These are phyloP conservation scores for Conus betulinus DNA, from an alignment of 1,140 invertebrate species.

Conservation along the genomic window DNA sequence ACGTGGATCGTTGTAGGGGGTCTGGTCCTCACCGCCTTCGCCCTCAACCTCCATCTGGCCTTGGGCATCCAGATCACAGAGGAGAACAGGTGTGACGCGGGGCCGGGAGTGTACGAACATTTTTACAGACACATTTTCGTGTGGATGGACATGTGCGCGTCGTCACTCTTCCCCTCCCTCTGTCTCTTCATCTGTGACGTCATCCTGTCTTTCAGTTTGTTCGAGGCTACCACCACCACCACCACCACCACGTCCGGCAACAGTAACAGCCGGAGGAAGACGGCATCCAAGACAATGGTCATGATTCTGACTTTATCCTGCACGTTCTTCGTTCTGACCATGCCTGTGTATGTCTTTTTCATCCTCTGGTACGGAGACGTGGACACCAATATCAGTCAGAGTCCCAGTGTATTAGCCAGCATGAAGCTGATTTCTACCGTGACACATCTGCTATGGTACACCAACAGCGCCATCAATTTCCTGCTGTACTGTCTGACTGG, in stretches of 20 bases:
- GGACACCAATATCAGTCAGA: neutral
- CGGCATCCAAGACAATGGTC: neutral
- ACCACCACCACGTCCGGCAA: neutral
- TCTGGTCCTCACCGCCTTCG: neutral
- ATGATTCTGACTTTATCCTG: neutral
- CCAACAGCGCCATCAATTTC: slow-evolving; percentile 22
- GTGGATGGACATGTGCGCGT: slow-evolving; percentile 6
- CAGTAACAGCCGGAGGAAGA: neutral
- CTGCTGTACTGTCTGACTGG: neutral
- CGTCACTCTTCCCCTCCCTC: neutral
- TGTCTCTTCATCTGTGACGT: neutral
- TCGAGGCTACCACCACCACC: neutral
- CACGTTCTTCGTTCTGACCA: neutral
- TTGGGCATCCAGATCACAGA: neutral
- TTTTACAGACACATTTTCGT: neutral
- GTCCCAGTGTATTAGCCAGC: neutral
- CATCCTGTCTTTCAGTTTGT: neutral
- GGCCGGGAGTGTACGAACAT: neutral
- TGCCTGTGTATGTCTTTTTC: neutral
- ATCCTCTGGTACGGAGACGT: neutral
- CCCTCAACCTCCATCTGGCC: neutral
- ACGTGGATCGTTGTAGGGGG: neutral
- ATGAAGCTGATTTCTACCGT: neutral
- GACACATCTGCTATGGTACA: slow-evolving; percentile 2
- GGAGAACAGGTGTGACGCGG: neutral